Conservation (phyloP, 2,113 vertebrate species). For the Passer montanus region DNA sequence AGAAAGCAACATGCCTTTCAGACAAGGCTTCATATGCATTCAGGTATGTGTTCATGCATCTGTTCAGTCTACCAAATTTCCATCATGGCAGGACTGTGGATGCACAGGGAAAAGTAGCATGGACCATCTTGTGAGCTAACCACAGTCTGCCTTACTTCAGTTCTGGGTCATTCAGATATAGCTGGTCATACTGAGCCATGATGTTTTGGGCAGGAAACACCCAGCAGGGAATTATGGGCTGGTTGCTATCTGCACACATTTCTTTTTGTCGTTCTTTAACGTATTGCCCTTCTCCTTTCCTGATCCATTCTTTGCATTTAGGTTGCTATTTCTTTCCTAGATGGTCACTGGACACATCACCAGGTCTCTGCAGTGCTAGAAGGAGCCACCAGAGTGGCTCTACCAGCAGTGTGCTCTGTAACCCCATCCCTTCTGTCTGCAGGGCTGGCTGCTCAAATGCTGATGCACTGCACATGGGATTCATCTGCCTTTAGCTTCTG, state of each 20-base stretch:
- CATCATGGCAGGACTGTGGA: not conserved
- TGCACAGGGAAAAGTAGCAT: not conserved
- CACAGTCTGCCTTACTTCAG: not conserved
- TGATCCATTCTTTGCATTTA: not conserved
- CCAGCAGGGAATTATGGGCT: not conserved
- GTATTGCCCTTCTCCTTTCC: not conserved
- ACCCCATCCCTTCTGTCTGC: not conserved
- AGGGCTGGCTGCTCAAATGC: constrained; percentile 17
- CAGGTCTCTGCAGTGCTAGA: not conserved
- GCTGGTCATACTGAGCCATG: not conserved
- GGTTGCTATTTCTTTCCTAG: not conserved
- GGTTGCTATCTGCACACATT: not conserved
- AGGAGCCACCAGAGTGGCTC: not conserved
- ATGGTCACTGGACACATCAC: not conserved
- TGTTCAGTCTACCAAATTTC: not conserved
- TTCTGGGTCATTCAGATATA: not conserved
- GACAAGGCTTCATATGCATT: not conserved
- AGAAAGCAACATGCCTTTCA: not conserved
- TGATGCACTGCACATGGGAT: not conserved
- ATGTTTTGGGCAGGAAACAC: not conserved
- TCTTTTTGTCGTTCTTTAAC: not conserved
- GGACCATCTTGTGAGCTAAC: not conserved
- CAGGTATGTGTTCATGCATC: not conserved
- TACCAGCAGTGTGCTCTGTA: not conserved
- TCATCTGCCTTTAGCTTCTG: constrained; percentile 52